A percentile compares a stretch with the other conserved stretches of the same genome.
phyloP scores from a whole-genome alignment of 2,797 vertebrate species.

The Staurois parvus region DNA sequence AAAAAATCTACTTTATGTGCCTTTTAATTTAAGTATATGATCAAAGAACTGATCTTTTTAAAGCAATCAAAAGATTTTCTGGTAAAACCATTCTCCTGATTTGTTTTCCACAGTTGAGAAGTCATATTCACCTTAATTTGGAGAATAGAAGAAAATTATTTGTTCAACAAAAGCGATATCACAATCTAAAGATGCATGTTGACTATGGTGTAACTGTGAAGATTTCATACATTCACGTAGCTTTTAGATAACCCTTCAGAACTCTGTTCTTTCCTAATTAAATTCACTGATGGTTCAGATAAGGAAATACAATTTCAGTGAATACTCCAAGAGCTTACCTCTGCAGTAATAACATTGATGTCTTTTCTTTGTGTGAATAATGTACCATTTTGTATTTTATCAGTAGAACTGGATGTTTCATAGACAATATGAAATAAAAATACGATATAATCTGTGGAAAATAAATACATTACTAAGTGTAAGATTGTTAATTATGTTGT shows the following conservation, averaged over 20 bases:
- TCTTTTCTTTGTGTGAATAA: conserved; percentile 27
- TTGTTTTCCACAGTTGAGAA: conserved; percentile 15
- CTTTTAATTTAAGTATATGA: conserved; percentile 7
- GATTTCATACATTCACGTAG: conserved; percentile 4
- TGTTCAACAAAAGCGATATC: neutral
- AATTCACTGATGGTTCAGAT: conserved; percentile 36
- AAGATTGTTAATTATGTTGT: neutral
- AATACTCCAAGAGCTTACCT: neutral
- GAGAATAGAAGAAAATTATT: conserved; percentile 7
- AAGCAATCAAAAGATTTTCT: neutral
- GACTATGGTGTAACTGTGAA: conserved; percentile 30
- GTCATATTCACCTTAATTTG: neutral
- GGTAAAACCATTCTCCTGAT: conserved; percentile 4
- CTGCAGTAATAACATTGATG: conserved; percentile 8
- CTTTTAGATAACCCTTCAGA: conserved; percentile 2
- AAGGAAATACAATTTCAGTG: conserved; percentile 12
- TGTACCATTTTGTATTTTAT: conserved; percentile 23
- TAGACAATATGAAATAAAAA: neutral
- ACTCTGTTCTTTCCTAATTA: conserved; percentile 41
- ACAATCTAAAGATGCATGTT: neutral
- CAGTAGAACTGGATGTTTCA: conserved; percentile 14
- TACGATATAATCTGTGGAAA: neutral
- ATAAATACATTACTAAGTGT: neutral
- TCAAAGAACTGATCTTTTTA: conserved; percentile 5
- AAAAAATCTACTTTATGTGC: neutral